Conservation (phyloP, 2,797 vertebrate genomes). For the Liparis tanakae region DNA sequence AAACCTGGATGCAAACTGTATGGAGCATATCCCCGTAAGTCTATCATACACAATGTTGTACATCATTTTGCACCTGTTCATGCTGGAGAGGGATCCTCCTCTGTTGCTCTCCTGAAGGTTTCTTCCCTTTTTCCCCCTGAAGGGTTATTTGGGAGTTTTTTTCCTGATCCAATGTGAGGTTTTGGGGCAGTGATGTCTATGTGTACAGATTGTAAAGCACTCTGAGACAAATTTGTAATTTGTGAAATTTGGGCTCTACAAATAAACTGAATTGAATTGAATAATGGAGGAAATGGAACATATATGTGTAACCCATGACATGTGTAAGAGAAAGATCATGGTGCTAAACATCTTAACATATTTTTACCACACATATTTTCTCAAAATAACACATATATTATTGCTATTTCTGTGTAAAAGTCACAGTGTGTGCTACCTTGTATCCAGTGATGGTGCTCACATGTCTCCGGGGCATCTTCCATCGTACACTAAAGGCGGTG, state of each 20-base stretch:
- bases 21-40: neutral
- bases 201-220: too few relatives aligned
- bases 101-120: too few relatives aligned
- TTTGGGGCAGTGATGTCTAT: too few relatives aligned
- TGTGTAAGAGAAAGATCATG: neutral
- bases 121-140: too few relatives aligned
- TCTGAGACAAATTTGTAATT: too few relatives aligned
- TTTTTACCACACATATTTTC: neutral
- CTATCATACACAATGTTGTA: neutral
- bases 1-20: neutral
- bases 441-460: constrained; percentile 88
- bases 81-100: too few relatives aligned
- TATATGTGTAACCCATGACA: neutral
- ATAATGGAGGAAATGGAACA: neutral
- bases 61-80: too few relatives aligned
- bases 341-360: neutral
- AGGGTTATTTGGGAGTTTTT: too few relatives aligned
- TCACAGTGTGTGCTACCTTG: constrained; percentile 80
- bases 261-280: too few relatives aligned
- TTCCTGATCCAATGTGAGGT: too few relatives aligned
- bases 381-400: neutral
- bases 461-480: constrained; percentile 91
- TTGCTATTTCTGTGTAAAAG: neutral
- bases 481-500: constrained; percentile 89
- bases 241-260: too few relatives aligned